phyloP scores from a whole-genome alignment of 2,888 invertebrate species.

The Tanytarsus gracilentus region DNA sequence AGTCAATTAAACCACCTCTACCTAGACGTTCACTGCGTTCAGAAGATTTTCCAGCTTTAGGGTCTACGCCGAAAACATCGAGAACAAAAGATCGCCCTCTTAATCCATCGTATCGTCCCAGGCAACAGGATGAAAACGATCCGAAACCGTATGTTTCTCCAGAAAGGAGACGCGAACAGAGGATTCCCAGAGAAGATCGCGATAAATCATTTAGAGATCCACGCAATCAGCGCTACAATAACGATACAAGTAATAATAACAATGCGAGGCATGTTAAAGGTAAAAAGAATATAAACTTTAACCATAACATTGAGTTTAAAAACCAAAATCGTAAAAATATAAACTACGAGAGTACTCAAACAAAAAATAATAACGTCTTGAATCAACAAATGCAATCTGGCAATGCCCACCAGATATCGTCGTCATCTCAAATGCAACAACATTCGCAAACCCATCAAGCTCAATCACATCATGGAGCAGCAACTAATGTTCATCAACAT shows the following conservation, averaged over 20 bases:
- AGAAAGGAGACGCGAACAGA: background rate
- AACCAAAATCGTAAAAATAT: constrained; percentile 33
- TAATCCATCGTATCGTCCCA: background rate
- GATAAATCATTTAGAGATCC: background rate
- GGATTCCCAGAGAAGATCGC: background rate
- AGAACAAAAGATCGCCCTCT: constrained; percentile 32
- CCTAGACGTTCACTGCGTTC: constrained; percentile 44
- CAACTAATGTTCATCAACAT: constrained; percentile 4
- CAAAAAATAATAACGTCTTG: constrained; percentile 17
- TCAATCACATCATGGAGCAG: background rate
- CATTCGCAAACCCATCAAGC: background rate
- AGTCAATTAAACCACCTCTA: constrained; percentile 37
- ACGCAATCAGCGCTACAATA: constrained; percentile 27
- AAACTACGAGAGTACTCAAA: constrained; percentile 14
- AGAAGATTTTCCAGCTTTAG: constrained; percentile 50
- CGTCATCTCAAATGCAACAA: background rate
- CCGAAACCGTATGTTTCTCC: constrained; percentile 18
- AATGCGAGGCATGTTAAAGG: constrained; percentile 29
- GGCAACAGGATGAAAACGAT: constrained; percentile 30
- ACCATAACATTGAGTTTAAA: constrained; percentile 38
- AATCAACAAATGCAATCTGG: constrained; percentile 23
- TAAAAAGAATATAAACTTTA: constrained; percentile 23
- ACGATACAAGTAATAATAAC: constrained; percentile 28
- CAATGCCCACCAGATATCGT: background rate
- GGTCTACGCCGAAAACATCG: constrained; percentile 36